phyloP scores from a whole-genome alignment of 2,797 vertebrate species.

The Cyprinella venusta region DNA sequence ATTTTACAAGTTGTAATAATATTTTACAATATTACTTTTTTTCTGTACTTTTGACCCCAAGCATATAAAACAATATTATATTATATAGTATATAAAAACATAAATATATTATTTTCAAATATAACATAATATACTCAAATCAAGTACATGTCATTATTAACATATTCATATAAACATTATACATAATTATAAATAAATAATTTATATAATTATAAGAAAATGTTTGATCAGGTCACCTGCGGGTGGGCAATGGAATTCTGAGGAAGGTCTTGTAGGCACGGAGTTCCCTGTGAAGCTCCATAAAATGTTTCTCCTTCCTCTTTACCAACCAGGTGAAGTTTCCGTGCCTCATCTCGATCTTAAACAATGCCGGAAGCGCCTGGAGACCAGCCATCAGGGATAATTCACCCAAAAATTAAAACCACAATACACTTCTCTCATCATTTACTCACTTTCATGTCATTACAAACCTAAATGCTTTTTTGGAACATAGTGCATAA shows the following conservation, averaged over 20 bases:
- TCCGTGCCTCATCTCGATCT: slow-evolving; percentile 91
- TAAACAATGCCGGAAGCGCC: slow-evolving; percentile 82
- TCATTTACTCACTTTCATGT: neutral
- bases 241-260: slow-evolving; percentile 73
- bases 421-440: neutral
- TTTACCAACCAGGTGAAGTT: slow-evolving; percentile 96
- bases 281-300: slow-evolving; percentile 93
- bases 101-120: neutral
- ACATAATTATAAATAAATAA: neutral
- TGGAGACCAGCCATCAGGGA: slow-evolving; percentile 42
- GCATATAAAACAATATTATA: neutral
- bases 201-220: neutral
- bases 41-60: neutral
- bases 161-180: neutral
- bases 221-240: slow-evolving; percentile 62
- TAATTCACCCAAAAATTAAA: neutral
- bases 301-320: slow-evolving; percentile 95
- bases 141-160: neutral
- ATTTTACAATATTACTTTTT: neutral
- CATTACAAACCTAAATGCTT: neutral
- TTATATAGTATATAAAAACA: neutral
- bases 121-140: neutral
- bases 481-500: neutral
- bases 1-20: neutral
- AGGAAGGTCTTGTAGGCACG: slow-evolving; percentile 93